These are phyloP conservation scores for Oegoconia quadripuncta DNA, from an alignment of 2,888 invertebrate species.

Conservation along the genomic window DNA sequence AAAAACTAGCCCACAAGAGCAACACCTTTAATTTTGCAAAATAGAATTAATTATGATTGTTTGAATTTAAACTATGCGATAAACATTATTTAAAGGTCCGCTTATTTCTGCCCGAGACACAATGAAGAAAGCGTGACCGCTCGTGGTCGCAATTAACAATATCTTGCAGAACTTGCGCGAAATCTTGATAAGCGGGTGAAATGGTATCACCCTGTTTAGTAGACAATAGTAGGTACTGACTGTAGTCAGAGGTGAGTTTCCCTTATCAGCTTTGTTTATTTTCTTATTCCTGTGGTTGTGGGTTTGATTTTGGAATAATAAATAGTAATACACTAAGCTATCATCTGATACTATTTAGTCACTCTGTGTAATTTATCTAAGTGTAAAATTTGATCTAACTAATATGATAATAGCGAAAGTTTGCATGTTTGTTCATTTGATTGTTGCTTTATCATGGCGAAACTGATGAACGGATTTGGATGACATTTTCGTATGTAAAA, in stretches of 20 bases:
- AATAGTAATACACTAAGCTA: neutral
- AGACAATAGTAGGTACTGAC: constrained; percentile 7
- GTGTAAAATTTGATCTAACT: no score
- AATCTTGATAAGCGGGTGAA: constrained; percentile 51
- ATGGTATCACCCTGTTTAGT: constrained; percentile 37
- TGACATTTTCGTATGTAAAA: no score
- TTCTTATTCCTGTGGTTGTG: neutral
- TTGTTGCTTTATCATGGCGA: no score
- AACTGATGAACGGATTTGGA: no score
- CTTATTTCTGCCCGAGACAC: constrained; percentile 1
- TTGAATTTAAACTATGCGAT: constrained; percentile 13
- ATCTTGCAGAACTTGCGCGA: constrained; percentile 17
- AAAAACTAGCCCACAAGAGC: no score
- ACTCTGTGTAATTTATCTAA: no score
- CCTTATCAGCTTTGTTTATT: constrained; percentile 22
- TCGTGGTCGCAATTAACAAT: constrained; percentile 16
- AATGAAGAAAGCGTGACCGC: constrained; percentile 16
- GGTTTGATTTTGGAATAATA: neutral
- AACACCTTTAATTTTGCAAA: neutral
- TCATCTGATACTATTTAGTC: neutral
- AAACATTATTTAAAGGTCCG: constrained; percentile 7
- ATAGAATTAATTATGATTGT: no score
- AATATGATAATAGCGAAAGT: no score
- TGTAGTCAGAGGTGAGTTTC: constrained; percentile 18
- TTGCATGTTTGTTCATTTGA: no score